Base-by-base conservation (phyloP, 2,113 vertebrate species). In the Lepus europaeus region DNA sequence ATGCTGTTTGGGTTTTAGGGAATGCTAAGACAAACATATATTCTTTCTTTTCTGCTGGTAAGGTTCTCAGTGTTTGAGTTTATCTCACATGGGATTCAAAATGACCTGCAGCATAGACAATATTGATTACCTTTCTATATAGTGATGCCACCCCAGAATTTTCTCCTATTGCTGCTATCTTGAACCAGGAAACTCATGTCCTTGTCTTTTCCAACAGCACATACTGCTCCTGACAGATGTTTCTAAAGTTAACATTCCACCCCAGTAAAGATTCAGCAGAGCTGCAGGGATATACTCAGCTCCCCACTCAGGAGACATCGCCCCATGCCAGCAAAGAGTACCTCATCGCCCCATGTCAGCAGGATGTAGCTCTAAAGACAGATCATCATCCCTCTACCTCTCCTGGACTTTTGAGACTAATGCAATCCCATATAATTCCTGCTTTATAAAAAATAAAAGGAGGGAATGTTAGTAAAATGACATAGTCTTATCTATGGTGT, bases 131-230 rank as follows among this genome's bases (percentile, higher is more conserved):
- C 64, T 39, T 33, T 51, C 36, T 45, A 0, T 8, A 23, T 3
- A 16, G 8, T 9, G 23, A 53, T 45, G 10, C 5, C 16, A 39
- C 3, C 25, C 53, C 16, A 13, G 53, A 87, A 56, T 10, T 33
- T 73, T 22, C 33, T 84, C 76, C 27, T 5, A 51, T 4, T 49
- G 63, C 9, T 12, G 8, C 79, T 45, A 20, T 77, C 39, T 90
- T 74, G 56, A 56, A 39, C 20, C 4, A 51, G 61, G 33, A 66
- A 85, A 51, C 49, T 13, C 6, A 2, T 61, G 31, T 31, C 6
- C 9, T 13, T 12, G 17, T 59, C 4, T 9, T 31, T 36, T 23
- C 6, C 11, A 2, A 0, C 63, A 31, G 45, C 17, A 33, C 33
- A 5, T 5, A 2, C 9, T 4, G 56, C 10, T 31, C 36, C 13